Evolutionary conservation across 2,888 invertebrate species (phyloP).

Genomic region (Rhaphigaster nebulosa): DNA sequence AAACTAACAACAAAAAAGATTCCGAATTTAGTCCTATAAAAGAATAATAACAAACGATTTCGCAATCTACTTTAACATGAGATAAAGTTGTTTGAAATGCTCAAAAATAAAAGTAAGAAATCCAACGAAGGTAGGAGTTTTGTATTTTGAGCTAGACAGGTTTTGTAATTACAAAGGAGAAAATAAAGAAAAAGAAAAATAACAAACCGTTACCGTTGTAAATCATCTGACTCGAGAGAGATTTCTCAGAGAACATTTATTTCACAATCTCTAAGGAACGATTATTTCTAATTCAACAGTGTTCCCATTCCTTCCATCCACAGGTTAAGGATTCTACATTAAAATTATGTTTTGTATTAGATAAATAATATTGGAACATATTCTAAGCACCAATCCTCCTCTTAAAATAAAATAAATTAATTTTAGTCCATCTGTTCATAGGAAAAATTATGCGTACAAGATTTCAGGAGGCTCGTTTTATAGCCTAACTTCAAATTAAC

Average conservation of each 20-base stretch:
- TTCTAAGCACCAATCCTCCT: neutral
- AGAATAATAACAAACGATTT: too few species aligned
- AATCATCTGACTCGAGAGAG: slow-evolving; percentile 7
- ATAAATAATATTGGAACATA: neutral
- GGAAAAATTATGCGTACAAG: too few species aligned
- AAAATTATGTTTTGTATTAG: neutral
- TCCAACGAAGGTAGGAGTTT: neutral
- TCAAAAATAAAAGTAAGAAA: neutral
- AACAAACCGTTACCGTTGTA: neutral
- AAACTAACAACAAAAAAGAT: too few species aligned
- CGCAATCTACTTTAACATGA: too few species aligned
- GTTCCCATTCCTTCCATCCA: neutral
- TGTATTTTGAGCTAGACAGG: neutral
- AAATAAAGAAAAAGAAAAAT: slow-evolving; percentile 31
- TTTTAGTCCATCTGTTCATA: too few species aligned
- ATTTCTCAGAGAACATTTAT: slow-evolving; percentile 18
- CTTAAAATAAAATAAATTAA: neutral
- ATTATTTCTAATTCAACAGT: slow-evolving; percentile 16
- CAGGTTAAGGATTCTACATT: neutral
- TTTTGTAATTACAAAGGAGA: neutral
- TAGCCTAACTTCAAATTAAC: too few species aligned
- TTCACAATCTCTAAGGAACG: neutral
- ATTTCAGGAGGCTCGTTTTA: too few species aligned
- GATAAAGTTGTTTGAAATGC: neutral
- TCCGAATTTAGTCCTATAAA: too few species aligned